Evolutionary conservation across 2,113 vertebrate species (phyloP), one percentile per base, ranked within the genome.

Genomic region (Entosphenus tridentatus): DNA sequence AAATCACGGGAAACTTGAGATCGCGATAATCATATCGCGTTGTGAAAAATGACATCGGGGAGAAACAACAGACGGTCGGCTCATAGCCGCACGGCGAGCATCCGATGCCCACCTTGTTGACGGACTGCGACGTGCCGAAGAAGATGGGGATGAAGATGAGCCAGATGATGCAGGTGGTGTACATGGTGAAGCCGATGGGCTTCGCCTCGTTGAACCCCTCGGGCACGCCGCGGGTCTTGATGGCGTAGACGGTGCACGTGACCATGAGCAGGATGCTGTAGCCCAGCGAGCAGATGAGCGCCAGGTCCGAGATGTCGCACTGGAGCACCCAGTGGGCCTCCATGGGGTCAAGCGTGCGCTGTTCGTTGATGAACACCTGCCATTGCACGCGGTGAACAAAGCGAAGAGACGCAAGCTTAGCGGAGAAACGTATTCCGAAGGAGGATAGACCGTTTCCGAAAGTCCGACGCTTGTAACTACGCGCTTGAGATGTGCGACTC

Each of bases 191-290:
- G 77, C 90, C 90, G 2, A 96, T 96, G 75, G 90, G 90, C 80
- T 95, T 96, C 79, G 90, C 90, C 81, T 96, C 90, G 0, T 96
- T 96, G 81, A 96, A 96, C 69, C 88, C 95, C 82, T 95, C 90
- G 0, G 90, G 90, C 72, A 96, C 90, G 3, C 90, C 85, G 0
- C 90, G 83, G 6, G 90, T 93, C 82, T 96, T 96, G 78, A 96
- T 96, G 74, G 90, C 90, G 0, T 96, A 96, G 71, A 96, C 88
- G 14, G 90, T 96, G 78, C 90, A 96, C 39, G 90, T 96, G 78
- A 96, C 90, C 90, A 96, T 96, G 70, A 96, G 83, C 70, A 96
- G 81, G 89, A 96, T 96, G 83, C 90, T 96, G 74, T 88, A 96
- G 71, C 89, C 90, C 76, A 96, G 83, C 80, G 92, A 83, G 77